Base-by-base conservation (phyloP, 1,140 invertebrate species). In the Mya arenaria region DNA sequence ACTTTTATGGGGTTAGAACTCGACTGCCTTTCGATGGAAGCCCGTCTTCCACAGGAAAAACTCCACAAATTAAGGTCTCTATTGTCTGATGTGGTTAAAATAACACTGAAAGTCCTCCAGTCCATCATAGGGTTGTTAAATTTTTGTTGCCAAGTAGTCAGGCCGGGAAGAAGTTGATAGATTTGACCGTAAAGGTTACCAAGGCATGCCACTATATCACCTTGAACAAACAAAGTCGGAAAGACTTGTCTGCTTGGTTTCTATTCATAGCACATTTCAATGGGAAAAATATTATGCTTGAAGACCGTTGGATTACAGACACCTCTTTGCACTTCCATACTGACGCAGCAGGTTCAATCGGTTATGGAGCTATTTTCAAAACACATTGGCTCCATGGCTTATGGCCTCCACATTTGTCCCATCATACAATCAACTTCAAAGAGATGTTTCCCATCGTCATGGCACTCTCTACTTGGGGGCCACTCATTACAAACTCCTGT, bases 361-460 rank as follows among this genome's bases (percentile, higher is more conserved):
- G 83, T 4, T 81, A 34, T 58, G 73, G 52, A 8, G 74, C 66
- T 23, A 72, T 71, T 41, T 84, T 78, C 17, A 23, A 62, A 25
- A 30, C 28, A 10, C 28, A 80, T 2, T 73, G 77, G 63, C 74
- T 84, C 58, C 37, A 65, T 36, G 74, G 74, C 2, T 55, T 32
- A 52, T 84, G 75, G 77, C 58, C 65, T 34, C 0, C 10, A 6
- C n/a, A n/a, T 30, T 65, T 48, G 41, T 8, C 15, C 28, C 1
- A 15, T 39, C 34, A 32, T 3, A 3, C 36, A 15, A 82, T 82
- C 19, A 75, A 56, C 2, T 68, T 71, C 13, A 71, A 63, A 72
- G 72, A 84, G 41, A 36, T 82, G 30, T 62, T 82, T 28, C 83
- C 83, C n/a, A 82, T 77, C 5, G 36, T 63, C 15, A 17, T 82